Evolutionary conservation across 2,888 invertebrate species (phyloP).

Genomic region (Yponomeuta cagnagella): DNA sequence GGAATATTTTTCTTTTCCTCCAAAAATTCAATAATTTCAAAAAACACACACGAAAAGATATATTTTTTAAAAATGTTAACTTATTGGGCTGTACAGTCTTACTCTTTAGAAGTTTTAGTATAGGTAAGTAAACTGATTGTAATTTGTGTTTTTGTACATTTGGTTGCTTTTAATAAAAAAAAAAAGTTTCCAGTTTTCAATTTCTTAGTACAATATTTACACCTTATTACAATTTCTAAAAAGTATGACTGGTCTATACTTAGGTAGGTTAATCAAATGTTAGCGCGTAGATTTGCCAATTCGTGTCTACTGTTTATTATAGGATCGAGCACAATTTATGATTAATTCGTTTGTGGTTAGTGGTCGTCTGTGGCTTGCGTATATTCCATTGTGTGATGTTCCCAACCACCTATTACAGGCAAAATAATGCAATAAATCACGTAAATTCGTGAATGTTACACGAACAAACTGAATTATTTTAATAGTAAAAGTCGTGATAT

Average conservation of each 20-base stretch:
- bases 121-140: no score
- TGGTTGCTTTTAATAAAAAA: no score
- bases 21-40: constrained; percentile 37
- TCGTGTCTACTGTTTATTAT: constrained; percentile 22
- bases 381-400: constrained; percentile 16
- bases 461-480: no score
- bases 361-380: constrained; percentile 22
- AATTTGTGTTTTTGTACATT: no score
- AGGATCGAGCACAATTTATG: constrained; percentile 23
- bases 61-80: constrained; percentile 48
- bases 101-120: no score
- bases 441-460: no score
- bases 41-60: constrained; percentile 47
- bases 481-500: no score
- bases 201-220: background rate
- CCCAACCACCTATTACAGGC: background rate
- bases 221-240: no score
- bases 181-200: no score
- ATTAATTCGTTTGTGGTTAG: constrained; percentile 31
- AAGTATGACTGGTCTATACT: background rate
- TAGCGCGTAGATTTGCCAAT: constrained; percentile 17
- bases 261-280: constrained; percentile 12
- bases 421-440: no score
- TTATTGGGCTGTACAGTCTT: constrained; percentile 9
- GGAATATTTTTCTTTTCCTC: constrained; percentile 13